These are phyloP conservation scores for Tragulus kanchil DNA, from an alignment of 2,113 vertebrate species.

Conservation along the genomic window DNA sequence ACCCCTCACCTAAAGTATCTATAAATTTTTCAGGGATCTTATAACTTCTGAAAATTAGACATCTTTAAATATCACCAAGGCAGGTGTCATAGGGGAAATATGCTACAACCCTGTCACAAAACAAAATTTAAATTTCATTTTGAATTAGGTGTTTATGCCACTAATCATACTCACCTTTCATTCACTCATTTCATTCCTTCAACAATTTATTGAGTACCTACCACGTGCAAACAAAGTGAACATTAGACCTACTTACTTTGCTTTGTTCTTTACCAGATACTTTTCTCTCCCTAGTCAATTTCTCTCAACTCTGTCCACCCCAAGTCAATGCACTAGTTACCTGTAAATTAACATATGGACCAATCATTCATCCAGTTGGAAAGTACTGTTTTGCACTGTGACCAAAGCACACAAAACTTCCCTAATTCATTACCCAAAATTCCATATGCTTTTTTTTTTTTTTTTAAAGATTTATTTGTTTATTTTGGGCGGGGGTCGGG, in stretches of 20 bases:
- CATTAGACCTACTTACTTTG: background rate
- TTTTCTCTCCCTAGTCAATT: background rate
- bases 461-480: background rate
- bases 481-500: too few relatives aligned
- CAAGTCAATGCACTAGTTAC: background rate
- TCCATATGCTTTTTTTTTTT: conserved; percentile 23
- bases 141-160: background rate
- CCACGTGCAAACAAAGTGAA: background rate
- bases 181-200: background rate
- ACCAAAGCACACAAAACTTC: conserved; percentile 25
- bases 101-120: background rate
- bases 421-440: conserved; percentile 5
- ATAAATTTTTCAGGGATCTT: conserved; percentile 7
- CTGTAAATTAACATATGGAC: background rate
- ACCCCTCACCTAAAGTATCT: conserved; percentile 43
- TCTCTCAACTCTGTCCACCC: background rate
- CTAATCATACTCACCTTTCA: background rate
- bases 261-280: background rate
- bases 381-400: background rate
- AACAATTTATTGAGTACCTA: background rate
- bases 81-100: background rate
- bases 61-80: background rate
- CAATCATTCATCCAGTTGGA: background rate
- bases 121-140: conserved; percentile 3
- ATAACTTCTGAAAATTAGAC: conserved; percentile 26